phyloP scores from a whole-genome alignment of 2,113 vertebrate genomes.

The Corynorhinus townsendii region DNA sequence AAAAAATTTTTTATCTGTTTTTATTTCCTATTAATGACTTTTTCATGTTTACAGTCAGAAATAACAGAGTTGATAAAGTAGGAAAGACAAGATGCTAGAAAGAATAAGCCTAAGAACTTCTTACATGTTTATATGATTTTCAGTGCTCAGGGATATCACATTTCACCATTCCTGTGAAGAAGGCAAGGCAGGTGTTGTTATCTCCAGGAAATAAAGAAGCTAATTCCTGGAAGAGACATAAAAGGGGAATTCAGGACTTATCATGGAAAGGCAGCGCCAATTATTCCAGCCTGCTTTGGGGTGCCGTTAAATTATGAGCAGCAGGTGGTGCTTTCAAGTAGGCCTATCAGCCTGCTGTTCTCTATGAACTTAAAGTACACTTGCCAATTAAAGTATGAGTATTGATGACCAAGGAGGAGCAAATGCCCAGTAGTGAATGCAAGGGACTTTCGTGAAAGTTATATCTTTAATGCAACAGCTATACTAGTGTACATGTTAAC shows the following conservation, averaged over 20 bases:
- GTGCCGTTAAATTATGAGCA: neutral
- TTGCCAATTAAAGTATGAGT: neutral
- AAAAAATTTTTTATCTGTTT: neutral
- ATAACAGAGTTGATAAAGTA: neutral
- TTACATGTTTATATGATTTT: neutral
- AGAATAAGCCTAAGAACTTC: neutral
- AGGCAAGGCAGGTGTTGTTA: neutral
- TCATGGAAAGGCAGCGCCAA: neutral
- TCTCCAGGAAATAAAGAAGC: neutral
- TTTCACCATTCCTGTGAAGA: neutral
- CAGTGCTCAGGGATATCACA: neutral
- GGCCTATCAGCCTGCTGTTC: neutral
- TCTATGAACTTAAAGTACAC: neutral
- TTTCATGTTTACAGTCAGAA: neutral
- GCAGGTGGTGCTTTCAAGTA: neutral
- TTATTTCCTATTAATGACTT: neutral
- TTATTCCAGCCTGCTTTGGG: neutral
- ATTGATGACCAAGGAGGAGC: no score
- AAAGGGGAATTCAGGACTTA: neutral
- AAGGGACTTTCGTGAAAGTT: neutral
- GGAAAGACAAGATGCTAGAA: neutral
- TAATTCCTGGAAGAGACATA: neutral
- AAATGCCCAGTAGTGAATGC: neutral
- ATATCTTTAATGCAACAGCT: neutral
- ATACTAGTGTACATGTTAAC: neutral